Evolutionary conservation across 2,797 vertebrate genomes (phyloP).

Genomic region (Pygocentrus nattereri): DNA sequence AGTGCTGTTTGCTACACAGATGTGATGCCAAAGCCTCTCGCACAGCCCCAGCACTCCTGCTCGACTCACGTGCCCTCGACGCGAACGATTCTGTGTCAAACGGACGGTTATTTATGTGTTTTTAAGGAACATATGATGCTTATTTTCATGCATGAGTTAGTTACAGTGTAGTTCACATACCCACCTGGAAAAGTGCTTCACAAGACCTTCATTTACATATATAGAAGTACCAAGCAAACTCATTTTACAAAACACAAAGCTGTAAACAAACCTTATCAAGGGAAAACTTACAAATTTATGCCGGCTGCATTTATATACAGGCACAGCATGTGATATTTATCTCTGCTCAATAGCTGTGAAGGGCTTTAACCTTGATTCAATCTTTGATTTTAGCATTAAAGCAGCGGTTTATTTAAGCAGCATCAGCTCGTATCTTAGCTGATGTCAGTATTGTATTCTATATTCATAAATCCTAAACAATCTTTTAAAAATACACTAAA

Average conservation of each 20-base stretch:
- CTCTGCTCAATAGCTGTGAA: not conserved
- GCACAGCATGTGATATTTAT: not conserved
- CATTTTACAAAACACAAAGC: not conserved
- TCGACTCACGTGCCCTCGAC: not conserved
- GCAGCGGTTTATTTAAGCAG: not conserved
- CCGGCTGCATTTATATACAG: not conserved
- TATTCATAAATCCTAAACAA: not conserved
- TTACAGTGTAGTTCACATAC: not conserved
- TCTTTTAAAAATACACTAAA: not conserved
- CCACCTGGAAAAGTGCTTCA: not conserved
- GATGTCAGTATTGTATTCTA: not conserved
- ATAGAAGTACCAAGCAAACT: no score
- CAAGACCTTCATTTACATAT: not conserved
- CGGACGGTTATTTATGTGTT: not conserved
- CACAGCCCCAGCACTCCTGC: not conserved
- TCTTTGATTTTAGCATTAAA: slow-evolving; percentile 11
- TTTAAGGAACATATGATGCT: not conserved
- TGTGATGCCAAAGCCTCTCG: slow-evolving; percentile 6
- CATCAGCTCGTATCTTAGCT: not conserved
- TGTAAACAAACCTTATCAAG: not conserved
- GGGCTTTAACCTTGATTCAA: not conserved
- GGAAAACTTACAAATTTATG: not conserved
- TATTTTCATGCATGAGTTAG: not conserved
- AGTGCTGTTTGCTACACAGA: slow-evolving; percentile 39
- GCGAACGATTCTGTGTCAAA: not conserved